Base-by-base conservation (phyloP, 2,888 invertebrate species). In the Subacronicta megacephala region DNA sequence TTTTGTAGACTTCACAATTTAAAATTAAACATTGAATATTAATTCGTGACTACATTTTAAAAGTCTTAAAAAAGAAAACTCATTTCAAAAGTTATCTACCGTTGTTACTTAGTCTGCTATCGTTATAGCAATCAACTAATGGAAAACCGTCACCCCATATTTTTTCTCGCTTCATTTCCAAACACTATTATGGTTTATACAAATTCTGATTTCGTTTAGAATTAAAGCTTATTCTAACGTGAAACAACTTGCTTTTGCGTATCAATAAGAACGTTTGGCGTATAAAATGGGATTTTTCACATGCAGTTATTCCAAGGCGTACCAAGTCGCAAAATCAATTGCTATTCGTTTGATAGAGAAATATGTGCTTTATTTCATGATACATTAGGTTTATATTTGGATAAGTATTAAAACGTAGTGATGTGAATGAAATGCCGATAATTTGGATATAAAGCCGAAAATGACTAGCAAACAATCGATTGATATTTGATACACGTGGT, bases 111-210 rank as follows among this genome's bases (percentile, higher is more conserved):
- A 55, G 45, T 69, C 55, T 33, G 46, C 69, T 57, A 73, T 68
- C 70, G 64, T 56, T 58, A 55, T 45, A 69, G 50, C 70, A 73
- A 70, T 70, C 70, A 54, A 56, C 74, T 73, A 69, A 70, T 73
- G 70, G 70, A 62, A 70, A 62, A 47, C 33, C 56, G 51, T 73
- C 58, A 62, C 63, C 53, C 74, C 36, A 59, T 62, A 59, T 52
- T 59, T 69, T 66, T 63, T 49, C 50, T 56, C 47, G 33, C 37
- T 69, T 40, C 58, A 59, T 59, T 73, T 58, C 45, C 50, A 68
- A 70, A 62, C 50, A 56, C 69, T 51, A 54, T 51, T 46, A 50
- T 15, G 58, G 10, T 31, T 31, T 0, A 56, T 37, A 52, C 17
- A 38, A 51, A 36, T 38, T 38, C 38, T 46, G 33, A 51, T 52